These are phyloP conservation scores for Augiades crinisus DNA, from an alignment of 2,888 invertebrate genomes.

Conservation along the genomic window DNA sequence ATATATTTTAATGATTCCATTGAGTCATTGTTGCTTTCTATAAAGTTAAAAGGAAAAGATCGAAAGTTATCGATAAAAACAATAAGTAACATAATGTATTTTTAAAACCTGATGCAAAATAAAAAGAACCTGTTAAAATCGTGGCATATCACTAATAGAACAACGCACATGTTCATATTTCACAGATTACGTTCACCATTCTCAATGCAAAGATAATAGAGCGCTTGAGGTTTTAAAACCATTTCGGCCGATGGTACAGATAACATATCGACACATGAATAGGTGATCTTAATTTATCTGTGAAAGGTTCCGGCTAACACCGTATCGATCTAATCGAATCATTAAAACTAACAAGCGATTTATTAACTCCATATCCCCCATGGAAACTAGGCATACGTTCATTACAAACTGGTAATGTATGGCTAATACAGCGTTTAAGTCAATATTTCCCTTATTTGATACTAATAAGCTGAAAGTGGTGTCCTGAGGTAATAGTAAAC, in stretches of 20 bases:
- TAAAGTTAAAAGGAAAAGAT: no score
- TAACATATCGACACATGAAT: slow-evolving; percentile 73
- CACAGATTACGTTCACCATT: slow-evolving; percentile 3
- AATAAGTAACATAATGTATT: no score
- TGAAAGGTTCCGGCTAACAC: slow-evolving; percentile 69
- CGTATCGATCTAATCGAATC: slow-evolving; percentile 66
- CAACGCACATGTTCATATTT: slow-evolving; percentile 16
- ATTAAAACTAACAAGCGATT: slow-evolving; percentile 62
- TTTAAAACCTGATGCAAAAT: no score
- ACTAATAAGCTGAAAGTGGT: slow-evolving; percentile 16
- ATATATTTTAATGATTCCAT: no score
- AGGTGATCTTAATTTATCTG: slow-evolving; percentile 77
- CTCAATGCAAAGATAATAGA: slow-evolving; percentile 27
- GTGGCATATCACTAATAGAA: slow-evolving; percentile 2
- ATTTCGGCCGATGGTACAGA: slow-evolving; percentile 64
- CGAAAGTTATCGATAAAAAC: no score
- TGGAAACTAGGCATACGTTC: slow-evolving; percentile 18
- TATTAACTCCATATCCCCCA: slow-evolving; percentile 32
- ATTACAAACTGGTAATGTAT: slow-evolving; percentile 22
- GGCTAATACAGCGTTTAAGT: slow-evolving; percentile 23
- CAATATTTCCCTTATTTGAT: slow-evolving; percentile 24
- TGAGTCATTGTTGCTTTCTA: no score
- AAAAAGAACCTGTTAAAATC: no score
- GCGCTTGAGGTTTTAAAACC: slow-evolving; percentile 37
- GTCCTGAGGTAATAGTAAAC: slow-evolving; percentile 12